Evolutionary conservation across 1,140 invertebrate genomes (phyloP), one percentile per base, ranked within the genome.

Genomic region (Cepaea nemoralis): DNA sequence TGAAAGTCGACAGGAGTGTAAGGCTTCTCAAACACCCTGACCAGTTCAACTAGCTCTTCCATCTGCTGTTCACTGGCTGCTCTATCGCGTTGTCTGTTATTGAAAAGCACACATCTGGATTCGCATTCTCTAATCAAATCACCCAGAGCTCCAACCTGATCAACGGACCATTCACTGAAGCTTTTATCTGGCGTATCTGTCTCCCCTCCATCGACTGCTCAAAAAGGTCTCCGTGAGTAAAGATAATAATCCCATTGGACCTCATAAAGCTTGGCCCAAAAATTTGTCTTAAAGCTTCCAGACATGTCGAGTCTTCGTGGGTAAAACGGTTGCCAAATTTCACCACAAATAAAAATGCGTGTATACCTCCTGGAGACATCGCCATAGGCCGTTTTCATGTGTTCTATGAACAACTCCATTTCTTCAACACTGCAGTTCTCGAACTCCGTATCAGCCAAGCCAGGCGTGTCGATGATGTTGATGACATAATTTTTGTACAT

Each of bases 181-280:
- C n/a, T 24, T 24, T 55, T 55, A 8, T 55, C 50, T 14, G 50
- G 50, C 22, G 50, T 55, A 14, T 55, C 50, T 19, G 5, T 48
- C 59, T 55, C n/a, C n/a, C 45, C 35, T 76, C 40, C 50, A 45
- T 76, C 45, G 16, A 42, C 50, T 55, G 42, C 35, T 73, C 55
- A n/a, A 48, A 39, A 42, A 24, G 22, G 48, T 70, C 48, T 73
- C 69, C 42, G 48, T 73, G 33, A 31, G 42, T 73, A 33, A 71
- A 48, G 31, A 48, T 37, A 48, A 59, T 45, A 33, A 3, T 80
- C 24, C 39, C 63, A 27, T n/a, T n/a, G 14, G 35, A 5, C 27
- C 35, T 77, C 48, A 45, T 24, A 69, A 69, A 69, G 6, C 35
- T 3, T 6, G 6, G 3, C 8, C 27, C 66, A n/a, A 69, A 69